Base-by-base conservation (phyloP, 2,888 invertebrate species). In the Apodemia zela region DNA sequence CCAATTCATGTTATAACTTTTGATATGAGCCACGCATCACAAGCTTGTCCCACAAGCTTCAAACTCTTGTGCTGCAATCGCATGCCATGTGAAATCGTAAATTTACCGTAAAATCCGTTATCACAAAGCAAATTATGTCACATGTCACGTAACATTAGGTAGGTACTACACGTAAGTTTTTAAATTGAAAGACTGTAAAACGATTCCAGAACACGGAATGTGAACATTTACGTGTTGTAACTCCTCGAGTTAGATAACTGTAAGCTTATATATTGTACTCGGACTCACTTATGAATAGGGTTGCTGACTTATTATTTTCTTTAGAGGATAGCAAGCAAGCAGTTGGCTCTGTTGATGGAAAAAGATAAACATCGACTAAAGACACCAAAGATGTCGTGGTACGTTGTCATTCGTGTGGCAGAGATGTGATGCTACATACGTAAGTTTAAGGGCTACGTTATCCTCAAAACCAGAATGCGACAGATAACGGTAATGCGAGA, bases 151-250 rank as follows among this genome's bases (percentile, higher is more conserved):
- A 54, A 54, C 25, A 54, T 21, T n/a, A n/a, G n/a, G n/a, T 21
- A 38, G 11, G n/a, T 6, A 25, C 54, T 29, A 21, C 49, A 18
- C 54, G 54, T 25, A 54, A 13, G 25, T 54, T 54, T 54, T 54
- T 25, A 29, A 25, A 54, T 25, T 54, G n/a, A 29, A 54, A 54
- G 15, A n/a, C 45, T 45, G 6, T n/a, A 51, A 13, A 51, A 54
- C 54, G 25, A 54, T 54, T 54, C 54, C 54, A 54, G 54, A 54
- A 54, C 54, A 54, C 15, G 25, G 21, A 15, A 54, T 21, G 21
- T 25, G 4, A 21, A 54, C 54, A 54, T 2, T 15, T n/a, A 1
- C 25, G 15, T 54, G 54, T 54, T 54, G 54, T 54, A 54, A 54
- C 45, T 54, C 54, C 25, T 54, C 13, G 15, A 25, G 54, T 54